A percentile compares a stretch with the other conserved stretches of the same genome.
Conservation (phyloP, 2,113 vertebrate genomes). For the Rhombomys opimus region DNA sequence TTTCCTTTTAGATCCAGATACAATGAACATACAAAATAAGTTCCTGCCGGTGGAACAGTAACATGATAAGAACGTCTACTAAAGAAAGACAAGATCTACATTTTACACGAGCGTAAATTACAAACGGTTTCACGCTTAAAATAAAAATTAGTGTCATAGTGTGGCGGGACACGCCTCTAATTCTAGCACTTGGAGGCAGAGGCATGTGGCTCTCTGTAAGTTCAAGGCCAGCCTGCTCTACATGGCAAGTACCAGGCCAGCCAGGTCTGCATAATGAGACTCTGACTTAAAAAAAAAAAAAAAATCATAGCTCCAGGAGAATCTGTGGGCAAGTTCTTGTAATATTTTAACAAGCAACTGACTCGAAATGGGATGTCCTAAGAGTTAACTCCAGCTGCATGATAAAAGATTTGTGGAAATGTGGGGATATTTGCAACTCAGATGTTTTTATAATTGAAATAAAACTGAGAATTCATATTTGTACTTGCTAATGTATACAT, state of each 20-base stretch:
- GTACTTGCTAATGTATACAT: not conserved
- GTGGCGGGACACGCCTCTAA: not conserved
- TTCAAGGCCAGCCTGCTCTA: not conserved
- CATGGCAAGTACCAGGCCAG: not conserved
- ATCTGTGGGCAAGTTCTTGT: not conserved
- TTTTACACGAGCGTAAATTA: not conserved
- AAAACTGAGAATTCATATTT: not conserved
- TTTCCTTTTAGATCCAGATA: conserved; percentile 5
- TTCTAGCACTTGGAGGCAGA: not conserved
- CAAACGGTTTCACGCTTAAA: not conserved
- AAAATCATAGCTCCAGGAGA: not conserved
- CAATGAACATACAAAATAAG: not conserved
- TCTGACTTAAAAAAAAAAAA: not conserved
- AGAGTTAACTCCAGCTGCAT: not conserved
- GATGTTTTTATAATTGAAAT: not conserved
- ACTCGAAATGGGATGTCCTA: not conserved
- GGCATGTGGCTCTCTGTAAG: not conserved
- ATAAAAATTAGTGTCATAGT: not conserved
- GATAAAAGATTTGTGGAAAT: not conserved
- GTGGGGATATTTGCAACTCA: not conserved
- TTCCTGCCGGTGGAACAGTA: not conserved
- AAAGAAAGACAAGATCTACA: not conserved
- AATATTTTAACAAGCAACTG: not conserved
- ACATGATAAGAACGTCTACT: conserved; percentile 5
- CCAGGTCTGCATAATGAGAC: not conserved